Conservation (phyloP, 64 coral and sea anemone species). For the Stylophora pistillata region DNA sequence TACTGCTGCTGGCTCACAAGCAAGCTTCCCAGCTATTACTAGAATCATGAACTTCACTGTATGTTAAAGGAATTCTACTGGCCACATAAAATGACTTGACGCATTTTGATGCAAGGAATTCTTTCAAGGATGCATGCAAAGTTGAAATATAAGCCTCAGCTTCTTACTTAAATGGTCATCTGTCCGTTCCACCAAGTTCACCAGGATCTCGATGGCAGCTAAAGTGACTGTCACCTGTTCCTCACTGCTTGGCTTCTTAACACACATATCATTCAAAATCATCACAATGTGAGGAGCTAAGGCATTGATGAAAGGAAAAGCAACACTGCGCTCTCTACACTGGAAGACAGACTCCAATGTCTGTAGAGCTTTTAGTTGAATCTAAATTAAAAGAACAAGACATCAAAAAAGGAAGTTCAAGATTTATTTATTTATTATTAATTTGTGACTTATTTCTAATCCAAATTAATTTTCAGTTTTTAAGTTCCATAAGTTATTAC, state of each 20-base stretch:
- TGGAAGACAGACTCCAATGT: slow-evolving; percentile 85
- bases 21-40: too few relatives aligned
- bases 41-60: too few relatives aligned
- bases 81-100: too few relatives aligned
- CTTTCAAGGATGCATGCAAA: too few relatives aligned
- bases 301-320: slow-evolving; percentile 79
- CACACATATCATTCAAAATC: slow-evolving; percentile 80
- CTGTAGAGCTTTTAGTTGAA: slow-evolving; percentile 93
- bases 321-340: slow-evolving; percentile 68
- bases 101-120: too few relatives aligned
- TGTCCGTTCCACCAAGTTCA: slow-evolving; percentile 74
- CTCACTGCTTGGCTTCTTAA: slow-evolving; percentile 80
- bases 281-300: slow-evolving; percentile 92
- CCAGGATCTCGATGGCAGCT: slow-evolving; percentile 85
- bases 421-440: too few relatives aligned
- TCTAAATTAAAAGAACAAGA: slow-evolving; percentile 35
- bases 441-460: too few relatives aligned
- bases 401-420: neutral
- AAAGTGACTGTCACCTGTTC: slow-evolving; percentile 68
- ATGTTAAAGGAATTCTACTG: too few relatives aligned
- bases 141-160: neutral
- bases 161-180: slow-evolving; percentile 87
- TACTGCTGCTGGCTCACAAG: too few relatives aligned
- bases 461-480: too few relatives aligned
- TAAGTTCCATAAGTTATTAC: too few relatives aligned